phyloP scores from a whole-genome alignment of 1,140 invertebrate genomes.

The Drosophila funebris region DNA sequence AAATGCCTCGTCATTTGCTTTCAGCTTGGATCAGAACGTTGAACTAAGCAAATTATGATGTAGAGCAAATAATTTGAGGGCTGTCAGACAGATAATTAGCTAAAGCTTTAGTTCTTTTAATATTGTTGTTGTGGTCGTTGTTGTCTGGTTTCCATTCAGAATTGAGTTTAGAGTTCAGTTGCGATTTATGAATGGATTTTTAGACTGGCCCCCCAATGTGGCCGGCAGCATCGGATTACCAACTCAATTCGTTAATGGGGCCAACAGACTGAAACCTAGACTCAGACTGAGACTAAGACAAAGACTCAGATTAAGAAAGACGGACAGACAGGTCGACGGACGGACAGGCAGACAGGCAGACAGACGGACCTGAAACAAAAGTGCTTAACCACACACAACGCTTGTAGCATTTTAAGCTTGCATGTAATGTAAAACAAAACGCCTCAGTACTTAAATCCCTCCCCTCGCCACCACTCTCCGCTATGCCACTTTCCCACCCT shows the following conservation, averaged over 20 bases:
- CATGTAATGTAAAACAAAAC: constrained; percentile 73
- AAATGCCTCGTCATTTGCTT: constrained; percentile 4
- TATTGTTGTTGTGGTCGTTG: constrained; percentile 18
- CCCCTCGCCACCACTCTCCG: neutral
- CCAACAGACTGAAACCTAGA: constrained; percentile 31
- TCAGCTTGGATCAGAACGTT: neutral
- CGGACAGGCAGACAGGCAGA: constrained; percentile 23
- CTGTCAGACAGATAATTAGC: constrained; percentile 46
- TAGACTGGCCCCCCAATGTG: constrained; percentile 40
- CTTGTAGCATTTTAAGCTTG: constrained; percentile 53
- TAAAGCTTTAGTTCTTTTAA: constrained; percentile 1
- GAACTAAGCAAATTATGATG: constrained; percentile 46
- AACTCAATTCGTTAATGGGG: constrained; percentile 64
- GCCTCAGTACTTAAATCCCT: constrained; percentile 31
- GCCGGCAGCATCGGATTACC: constrained; percentile 55
- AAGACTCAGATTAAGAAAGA: neutral
- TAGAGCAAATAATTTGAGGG: constrained; percentile 47
- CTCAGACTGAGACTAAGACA: constrained; percentile 9
- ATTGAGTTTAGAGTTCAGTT: constrained; percentile 25
- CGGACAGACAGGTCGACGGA: neutral
- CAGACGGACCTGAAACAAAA: constrained; percentile 42
- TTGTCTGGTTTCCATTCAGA: constrained; percentile 25
- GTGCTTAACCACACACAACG: constrained; percentile 54
- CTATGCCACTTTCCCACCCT: neutral
- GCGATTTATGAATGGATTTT: constrained; percentile 47